Conservation (phyloP, 2,113 vertebrate species). For the Paramisgurnus dabryanus region DNA sequence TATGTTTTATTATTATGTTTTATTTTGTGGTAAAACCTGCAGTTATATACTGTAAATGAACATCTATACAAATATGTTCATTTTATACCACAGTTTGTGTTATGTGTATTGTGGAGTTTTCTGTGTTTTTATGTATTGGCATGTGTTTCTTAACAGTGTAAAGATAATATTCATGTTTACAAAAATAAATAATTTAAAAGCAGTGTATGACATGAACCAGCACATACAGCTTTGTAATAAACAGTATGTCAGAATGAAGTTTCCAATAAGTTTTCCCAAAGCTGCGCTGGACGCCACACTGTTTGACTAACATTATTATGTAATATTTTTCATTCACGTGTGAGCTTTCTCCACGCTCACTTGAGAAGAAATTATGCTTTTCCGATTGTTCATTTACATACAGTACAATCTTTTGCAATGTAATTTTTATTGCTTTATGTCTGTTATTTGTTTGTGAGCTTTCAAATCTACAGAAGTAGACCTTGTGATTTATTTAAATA, state of each 20-base stretch:
- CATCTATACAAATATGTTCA: neutral
- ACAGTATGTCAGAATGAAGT: neutral
- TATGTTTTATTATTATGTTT: neutral
- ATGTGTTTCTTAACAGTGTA: neutral
- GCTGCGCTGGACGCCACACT: constrained; percentile 29
- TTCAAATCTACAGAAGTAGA: no score
- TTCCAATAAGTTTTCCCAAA: neutral
- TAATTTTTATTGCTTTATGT: neutral
- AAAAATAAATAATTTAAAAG: neutral
- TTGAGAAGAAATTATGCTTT: constrained; percentile 15
- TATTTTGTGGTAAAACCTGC: neutral
- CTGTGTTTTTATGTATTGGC: neutral
- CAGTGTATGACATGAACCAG: neutral
- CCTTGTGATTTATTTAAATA: neutral
- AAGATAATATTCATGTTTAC: neutral
- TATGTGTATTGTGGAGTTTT: neutral
- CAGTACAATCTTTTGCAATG: neutral
- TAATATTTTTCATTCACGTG: constrained; percentile 61
- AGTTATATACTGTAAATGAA: neutral
- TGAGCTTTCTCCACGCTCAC: constrained; percentile 40
- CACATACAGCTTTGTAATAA: neutral
- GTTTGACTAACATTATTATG: constrained; percentile 57
- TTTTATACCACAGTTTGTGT: neutral
- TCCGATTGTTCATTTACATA: constrained; percentile 5
- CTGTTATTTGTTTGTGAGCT: no score